Conservation (phyloP, 2,113 vertebrate genomes). For the Mormoops blainvillei region DNA sequence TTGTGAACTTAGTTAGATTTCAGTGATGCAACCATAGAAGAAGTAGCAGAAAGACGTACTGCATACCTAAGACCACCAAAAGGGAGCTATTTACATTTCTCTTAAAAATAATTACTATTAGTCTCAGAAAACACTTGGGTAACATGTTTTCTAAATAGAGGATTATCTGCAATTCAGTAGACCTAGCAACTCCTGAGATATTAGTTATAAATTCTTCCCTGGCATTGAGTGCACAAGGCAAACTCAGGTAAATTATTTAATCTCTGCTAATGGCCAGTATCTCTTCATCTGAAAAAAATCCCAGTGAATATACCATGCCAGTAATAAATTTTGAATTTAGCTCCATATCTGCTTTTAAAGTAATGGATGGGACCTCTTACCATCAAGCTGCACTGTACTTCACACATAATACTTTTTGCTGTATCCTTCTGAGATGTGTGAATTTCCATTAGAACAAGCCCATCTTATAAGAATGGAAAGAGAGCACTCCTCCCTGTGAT, state of each 20-base stretch:
- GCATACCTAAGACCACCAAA: not conserved
- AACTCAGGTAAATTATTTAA: slow-evolving; percentile 57
- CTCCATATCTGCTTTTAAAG: not conserved
- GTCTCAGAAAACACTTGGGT: not conserved
- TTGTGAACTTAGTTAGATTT: slow-evolving; percentile 13
- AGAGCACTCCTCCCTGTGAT: not conserved
- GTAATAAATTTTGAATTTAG: slow-evolving; percentile 49
- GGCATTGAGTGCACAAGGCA: not conserved
- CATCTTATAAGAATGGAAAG: not conserved
- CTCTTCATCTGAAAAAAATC: slow-evolving; percentile 13
- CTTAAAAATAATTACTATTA: not conserved
- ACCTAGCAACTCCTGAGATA: not conserved
- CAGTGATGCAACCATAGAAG: not conserved
- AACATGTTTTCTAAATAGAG: not conserved
- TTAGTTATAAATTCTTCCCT: not conserved
- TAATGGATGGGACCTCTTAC: not conserved
- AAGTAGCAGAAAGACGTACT: not conserved
- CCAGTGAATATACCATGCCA: not conserved
- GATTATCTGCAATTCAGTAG: not conserved
- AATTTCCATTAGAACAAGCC: not conserved
- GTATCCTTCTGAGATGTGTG: not conserved
- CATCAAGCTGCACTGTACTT: not conserved
- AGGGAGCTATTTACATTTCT: slow-evolving; percentile 8
- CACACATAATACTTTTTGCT: not conserved
- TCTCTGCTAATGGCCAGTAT: slow-evolving; percentile 42